A percentile compares a stretch with the other conserved stretches of the same genome.
phyloP scores from a whole-genome alignment of 2,113 vertebrate species.

The Dendropsophus ebraccatus region DNA sequence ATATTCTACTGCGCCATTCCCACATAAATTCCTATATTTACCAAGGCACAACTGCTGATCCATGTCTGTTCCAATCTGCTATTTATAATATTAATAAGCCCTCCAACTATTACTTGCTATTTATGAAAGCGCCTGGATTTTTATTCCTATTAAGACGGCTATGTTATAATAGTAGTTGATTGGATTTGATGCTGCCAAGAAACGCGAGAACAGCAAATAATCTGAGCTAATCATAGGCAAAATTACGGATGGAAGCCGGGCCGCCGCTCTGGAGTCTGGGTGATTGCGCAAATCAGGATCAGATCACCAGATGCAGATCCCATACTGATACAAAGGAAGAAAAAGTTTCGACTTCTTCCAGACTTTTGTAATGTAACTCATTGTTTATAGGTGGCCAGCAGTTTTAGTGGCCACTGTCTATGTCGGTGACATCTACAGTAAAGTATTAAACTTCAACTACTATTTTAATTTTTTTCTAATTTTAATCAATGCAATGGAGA shows the following conservation, averaged over 20 bases:
- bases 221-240: background rate
- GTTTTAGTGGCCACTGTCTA: background rate
- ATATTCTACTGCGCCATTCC: background rate
- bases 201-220: background rate
- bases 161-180: slow-evolving; percentile 3
- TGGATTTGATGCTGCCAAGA: slow-evolving; percentile 8
- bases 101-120: background rate
- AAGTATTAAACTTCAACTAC: background rate
- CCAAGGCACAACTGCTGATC: background rate
- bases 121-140: background rate
- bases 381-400: background rate
- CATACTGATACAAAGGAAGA: background rate
- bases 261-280: background rate
- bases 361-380: background rate
- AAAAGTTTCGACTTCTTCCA: background rate
- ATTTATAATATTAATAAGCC: background rate
- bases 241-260: background rate
- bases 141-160: background rate
- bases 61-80: background rate
- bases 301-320: background rate
- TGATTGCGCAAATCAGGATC: background rate
- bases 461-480: background rate
- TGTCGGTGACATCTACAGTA: background rate
- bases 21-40: background rate
- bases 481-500: background rate